Percentiles rank a stretch among this genome's conserved stretches.
Evolutionary conservation across 2,797 vertebrate genomes (phyloP).

Genomic region (Bufotes viridis): DNA sequence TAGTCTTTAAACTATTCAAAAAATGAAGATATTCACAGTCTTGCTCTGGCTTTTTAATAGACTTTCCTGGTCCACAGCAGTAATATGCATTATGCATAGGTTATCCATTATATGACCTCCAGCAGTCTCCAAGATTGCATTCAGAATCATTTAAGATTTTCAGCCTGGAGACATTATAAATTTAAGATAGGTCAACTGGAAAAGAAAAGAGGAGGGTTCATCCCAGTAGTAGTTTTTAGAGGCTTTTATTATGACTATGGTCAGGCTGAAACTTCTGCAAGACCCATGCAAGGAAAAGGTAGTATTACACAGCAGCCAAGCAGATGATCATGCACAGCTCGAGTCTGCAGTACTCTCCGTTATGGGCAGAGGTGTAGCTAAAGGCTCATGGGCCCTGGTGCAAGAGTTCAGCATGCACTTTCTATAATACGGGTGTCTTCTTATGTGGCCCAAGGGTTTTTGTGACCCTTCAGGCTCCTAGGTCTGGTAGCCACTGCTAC

Average conservation of each 20-base stretch:
- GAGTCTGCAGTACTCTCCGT: too few species aligned
- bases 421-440: too few species aligned
- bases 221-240: neutral
- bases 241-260: neutral
- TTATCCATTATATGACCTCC: constrained; percentile 16
- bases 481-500: too few species aligned
- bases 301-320: neutral
- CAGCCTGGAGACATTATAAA: constrained; percentile 34
- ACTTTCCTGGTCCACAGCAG: constrained; percentile 8
- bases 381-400: too few species aligned
- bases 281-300: neutral
- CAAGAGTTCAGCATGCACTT: too few species aligned
- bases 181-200: constrained; percentile 27
- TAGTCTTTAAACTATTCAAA: neutral
- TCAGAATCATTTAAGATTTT: constrained; percentile 24
- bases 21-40: neutral
- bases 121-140: constrained; percentile 20
- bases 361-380: too few species aligned
- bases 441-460: too few species aligned
- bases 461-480: too few species aligned
- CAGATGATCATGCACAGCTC: too few species aligned
- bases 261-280: neutral
- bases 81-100: constrained; percentile 34
- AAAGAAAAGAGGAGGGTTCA: neutral
- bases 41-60: neutral